Evolutionary conservation across 1,140 invertebrate genomes (phyloP).

Genomic region (Grapholita molesta): DNA sequence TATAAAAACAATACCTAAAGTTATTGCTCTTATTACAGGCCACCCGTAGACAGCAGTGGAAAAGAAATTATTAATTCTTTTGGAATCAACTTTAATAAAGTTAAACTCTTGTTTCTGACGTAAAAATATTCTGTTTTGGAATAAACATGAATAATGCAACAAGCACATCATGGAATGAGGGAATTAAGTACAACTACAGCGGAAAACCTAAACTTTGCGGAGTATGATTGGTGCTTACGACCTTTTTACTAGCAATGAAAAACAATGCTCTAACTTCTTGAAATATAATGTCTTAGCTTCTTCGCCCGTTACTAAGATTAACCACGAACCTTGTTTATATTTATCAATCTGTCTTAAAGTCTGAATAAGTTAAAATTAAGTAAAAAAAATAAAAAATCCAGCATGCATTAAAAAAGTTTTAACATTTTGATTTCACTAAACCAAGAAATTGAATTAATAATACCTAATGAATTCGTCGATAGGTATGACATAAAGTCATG

Average conservation of each 20-base stretch:
- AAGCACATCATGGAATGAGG: background rate
- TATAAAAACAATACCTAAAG: too few relatives aligned
- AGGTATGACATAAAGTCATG: too few relatives aligned
- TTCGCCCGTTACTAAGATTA: background rate
- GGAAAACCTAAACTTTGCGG: background rate
- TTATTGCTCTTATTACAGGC: too few relatives aligned
- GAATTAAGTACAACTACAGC: background rate
- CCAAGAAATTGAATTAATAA: too few relatives aligned
- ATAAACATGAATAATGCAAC: background rate
- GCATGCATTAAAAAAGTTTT: too few relatives aligned
- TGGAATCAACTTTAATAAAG: background rate
- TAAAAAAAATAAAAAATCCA: too few relatives aligned
- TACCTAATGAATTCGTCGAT: too few relatives aligned
- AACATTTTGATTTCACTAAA: too few relatives aligned
- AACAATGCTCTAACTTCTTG: background rate
- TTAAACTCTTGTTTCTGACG: background rate
- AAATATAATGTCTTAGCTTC: background rate
- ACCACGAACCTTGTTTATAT: too few relatives aligned
- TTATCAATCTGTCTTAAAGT: too few relatives aligned
- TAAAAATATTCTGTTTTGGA: background rate
- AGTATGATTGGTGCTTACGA: background rate
- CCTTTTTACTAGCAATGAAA: background rate
- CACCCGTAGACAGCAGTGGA: background rate
- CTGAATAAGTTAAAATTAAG: too few relatives aligned
- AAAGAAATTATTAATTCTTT: background rate